Evolutionary conservation across 2,888 invertebrate species (phyloP).

Genomic region (Diploptera punctata): DNA sequence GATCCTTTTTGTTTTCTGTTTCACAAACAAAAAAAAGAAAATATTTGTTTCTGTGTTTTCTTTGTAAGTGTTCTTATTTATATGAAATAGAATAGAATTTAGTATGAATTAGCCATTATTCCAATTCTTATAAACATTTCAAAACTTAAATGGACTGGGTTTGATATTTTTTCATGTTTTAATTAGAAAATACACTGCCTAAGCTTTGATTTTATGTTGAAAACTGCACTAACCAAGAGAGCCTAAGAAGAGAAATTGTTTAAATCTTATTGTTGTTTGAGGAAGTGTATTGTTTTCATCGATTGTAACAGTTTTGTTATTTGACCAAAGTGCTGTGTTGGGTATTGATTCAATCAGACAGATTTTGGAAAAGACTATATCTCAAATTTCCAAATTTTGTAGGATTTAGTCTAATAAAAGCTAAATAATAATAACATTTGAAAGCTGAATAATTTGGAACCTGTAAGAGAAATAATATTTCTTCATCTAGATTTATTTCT

Average conservation of each 20-base stretch:
- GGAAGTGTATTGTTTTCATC: neutral
- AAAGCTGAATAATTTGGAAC: no score
- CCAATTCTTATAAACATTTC: neutral
- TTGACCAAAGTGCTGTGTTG: neutral
- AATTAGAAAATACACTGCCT: neutral
- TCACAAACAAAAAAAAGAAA: no score
- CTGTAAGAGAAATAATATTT: no score
- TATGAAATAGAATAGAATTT: slow-evolving; percentile 18
- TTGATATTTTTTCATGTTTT: no score
- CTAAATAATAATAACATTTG: no score
- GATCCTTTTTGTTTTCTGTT: no score
- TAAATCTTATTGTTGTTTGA: neutral
- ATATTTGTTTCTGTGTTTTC: slow-evolving; percentile 19
- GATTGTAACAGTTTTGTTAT: slow-evolving; percentile 11
- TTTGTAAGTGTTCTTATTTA: slow-evolving; percentile 25
- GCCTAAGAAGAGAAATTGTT: no score
- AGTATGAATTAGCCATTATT: neutral
- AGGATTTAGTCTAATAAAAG: no score
- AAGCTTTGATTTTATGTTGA: neutral
- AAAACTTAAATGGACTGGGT: neutral
- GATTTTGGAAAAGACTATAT: no score
- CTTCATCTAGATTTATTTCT: no score
- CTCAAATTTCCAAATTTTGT: no score
- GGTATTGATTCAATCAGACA: neutral
- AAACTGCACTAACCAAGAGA: neutral